phyloP scores from a whole-genome alignment of 2,888 invertebrate genomes.

The Netelia melanura region DNA sequence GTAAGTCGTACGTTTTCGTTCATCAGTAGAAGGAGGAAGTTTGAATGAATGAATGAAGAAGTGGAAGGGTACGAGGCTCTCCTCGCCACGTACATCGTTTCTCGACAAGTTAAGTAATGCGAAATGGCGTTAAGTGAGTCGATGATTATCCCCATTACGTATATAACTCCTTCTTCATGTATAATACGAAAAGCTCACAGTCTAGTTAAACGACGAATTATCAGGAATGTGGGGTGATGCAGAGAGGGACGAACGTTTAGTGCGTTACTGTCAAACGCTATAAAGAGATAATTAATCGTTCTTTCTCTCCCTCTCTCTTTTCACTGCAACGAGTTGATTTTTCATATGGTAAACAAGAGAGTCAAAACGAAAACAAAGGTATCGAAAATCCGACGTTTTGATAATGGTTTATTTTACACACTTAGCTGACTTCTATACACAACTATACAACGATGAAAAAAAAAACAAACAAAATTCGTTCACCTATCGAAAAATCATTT shows the following conservation, averaged over 20 bases:
- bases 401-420: slow-evolving; percentile 84
- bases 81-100: slow-evolving; percentile 25
- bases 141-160: slow-evolving; percentile 71
- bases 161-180: slow-evolving; percentile 43
- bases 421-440: slow-evolving; percentile 84
- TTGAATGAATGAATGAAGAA: slow-evolving; percentile 49
- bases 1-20: no score
- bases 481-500: slow-evolving; percentile 51
- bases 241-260: slow-evolving; percentile 52
- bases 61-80: slow-evolving; percentile 19
- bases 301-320: background rate
- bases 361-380: background rate
- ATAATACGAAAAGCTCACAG: slow-evolving; percentile 71
- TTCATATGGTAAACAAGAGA: background rate
- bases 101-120: slow-evolving; percentile 71
- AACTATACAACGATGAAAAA: slow-evolving; percentile 84
- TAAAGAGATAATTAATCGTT: slow-evolving; percentile 59
- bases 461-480: slow-evolving; percentile 70
- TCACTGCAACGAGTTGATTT: background rate
- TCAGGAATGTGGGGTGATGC: background rate
- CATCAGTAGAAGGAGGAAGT: slow-evolving; percentile 21
- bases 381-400: slow-evolving; percentile 65
- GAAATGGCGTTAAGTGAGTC: slow-evolving; percentile 73
- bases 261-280: slow-evolving; percentile 62
- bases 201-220: slow-evolving; percentile 69